These are phyloP conservation scores for Falco cherrug DNA, from an alignment of 2,797 vertebrate genomes.

Conservation along the genomic window DNA sequence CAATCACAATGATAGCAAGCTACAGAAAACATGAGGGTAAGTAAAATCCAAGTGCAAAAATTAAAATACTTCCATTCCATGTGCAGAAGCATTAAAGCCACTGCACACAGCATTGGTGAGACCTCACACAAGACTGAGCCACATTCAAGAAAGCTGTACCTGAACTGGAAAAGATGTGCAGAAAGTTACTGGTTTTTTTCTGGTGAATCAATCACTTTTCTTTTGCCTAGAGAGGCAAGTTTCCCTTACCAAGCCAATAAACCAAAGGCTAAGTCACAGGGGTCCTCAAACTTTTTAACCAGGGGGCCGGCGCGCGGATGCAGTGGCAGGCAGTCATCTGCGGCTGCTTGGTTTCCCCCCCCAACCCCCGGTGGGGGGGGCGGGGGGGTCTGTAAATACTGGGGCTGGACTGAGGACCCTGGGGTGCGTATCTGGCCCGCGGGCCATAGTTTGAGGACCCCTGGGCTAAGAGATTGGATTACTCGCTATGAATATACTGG, in stretches of 20 bases:
- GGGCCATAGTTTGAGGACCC: no score
- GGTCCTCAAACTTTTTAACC: no score
- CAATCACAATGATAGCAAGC: not conserved
- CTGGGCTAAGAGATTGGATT: not conserved
- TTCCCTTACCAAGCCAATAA: not conserved
- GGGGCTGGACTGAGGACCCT: no score
- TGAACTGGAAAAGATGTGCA: not conserved
- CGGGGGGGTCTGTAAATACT: no score
- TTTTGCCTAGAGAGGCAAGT: not conserved
- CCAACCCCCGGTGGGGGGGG: no score
- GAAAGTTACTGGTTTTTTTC: not conserved
- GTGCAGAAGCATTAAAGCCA: not conserved
- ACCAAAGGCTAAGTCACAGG: not conserved
- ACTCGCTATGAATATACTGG: not conserved
- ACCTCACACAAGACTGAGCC: not conserved
- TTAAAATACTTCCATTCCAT: not conserved
- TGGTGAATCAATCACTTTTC: not conserved
- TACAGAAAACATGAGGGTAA: not conserved
- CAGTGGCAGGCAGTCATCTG: no score
- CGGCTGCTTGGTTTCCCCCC: no score
- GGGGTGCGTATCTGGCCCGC: no score
- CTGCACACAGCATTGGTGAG: not conserved
- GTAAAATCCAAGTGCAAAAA: not conserved
- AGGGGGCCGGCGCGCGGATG: no score
- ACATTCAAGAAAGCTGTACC: not conserved